A percentile compares a stretch with the other conserved stretches of the same genome.
These are phyloP conservation scores for Tribolium madens DNA, from an alignment of 1,140 invertebrate genomes.

Conservation along the genomic window DNA sequence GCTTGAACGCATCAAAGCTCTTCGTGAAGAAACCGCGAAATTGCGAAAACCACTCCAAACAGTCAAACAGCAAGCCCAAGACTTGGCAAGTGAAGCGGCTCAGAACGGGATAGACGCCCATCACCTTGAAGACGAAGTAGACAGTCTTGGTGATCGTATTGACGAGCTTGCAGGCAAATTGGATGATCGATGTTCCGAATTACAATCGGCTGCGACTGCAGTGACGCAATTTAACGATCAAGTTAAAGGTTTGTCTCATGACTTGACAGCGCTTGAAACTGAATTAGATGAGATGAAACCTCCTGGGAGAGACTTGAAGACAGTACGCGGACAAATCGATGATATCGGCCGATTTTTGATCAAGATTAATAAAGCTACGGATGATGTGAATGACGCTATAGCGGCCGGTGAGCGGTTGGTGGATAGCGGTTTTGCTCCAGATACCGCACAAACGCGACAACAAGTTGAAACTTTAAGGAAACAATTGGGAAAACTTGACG, in stretches of 20 bases:
- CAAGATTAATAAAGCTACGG: slow-evolving; percentile 76
- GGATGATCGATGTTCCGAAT: slow-evolving; percentile 81
- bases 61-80: slow-evolving; percentile 75
- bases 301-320: slow-evolving; percentile 87
- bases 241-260: slow-evolving; percentile 80
- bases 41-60: slow-evolving; percentile 82
- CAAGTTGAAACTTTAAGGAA: slow-evolving; percentile 83
- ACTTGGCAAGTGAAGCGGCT: slow-evolving; percentile 78
- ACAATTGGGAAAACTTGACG: slow-evolving; percentile 83
- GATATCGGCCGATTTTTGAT: slow-evolving; percentile 79
- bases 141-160: slow-evolving; percentile 82
- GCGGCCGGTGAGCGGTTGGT: slow-evolving; percentile 81
- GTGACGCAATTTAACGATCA: slow-evolving; percentile 89
- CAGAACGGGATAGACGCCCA: slow-evolving; percentile 79
- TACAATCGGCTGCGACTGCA: slow-evolving; percentile 89
- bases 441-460: slow-evolving; percentile 82
- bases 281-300: slow-evolving; percentile 88
- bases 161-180: slow-evolving; percentile 82
- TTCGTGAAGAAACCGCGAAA: slow-evolving; percentile 80
- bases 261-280: slow-evolving; percentile 84
- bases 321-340: slow-evolving; percentile 85
- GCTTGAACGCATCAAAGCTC: slow-evolving; percentile 83
- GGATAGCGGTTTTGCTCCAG: slow-evolving; percentile 85
- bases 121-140: slow-evolving; percentile 83
- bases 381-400: slow-evolving; percentile 80